Conservation (phyloP, 2,888 invertebrate genomes). For the Hemithea aestivaria region DNA sequence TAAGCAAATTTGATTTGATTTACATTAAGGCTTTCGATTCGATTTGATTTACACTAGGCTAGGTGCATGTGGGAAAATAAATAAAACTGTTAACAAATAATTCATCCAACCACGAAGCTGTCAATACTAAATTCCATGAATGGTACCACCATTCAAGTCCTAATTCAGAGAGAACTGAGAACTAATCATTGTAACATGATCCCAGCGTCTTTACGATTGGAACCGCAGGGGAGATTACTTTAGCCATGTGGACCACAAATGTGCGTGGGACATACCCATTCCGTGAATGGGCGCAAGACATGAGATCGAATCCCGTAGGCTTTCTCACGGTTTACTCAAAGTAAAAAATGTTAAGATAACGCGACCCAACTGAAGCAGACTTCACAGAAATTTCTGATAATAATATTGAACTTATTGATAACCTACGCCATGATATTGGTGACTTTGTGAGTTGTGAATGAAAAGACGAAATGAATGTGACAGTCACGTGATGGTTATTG, state of each 20-base stretch:
- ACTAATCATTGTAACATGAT: constrained; percentile 16
- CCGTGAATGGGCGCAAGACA: constrained; percentile 64
- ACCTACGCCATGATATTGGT: constrained; percentile 19
- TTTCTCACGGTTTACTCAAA: constrained; percentile 64
- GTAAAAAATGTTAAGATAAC: constrained; percentile 40
- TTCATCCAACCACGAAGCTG: no score
- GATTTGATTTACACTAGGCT: no score
- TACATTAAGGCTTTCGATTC: no score
- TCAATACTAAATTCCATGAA: no score
- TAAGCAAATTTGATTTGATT: no score
- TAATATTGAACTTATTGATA: constrained; percentile 16
- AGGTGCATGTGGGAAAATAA: no score
- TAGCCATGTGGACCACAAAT: constrained; percentile 62
- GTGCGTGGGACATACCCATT: constrained; percentile 59
- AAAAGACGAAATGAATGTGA: not conserved
- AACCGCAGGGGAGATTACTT: constrained; percentile 22
- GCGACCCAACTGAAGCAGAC: constrained; percentile 29
- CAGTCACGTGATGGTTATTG: no score
- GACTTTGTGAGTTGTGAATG: constrained; percentile 25
- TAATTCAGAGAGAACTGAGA: constrained; percentile 9
- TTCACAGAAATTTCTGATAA: constrained; percentile 29
- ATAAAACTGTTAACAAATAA: no score
- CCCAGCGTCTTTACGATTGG: constrained; percentile 13
- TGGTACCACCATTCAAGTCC: no score
- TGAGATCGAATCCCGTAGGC: constrained; percentile 51